A percentile compares a stretch with the other conserved stretches of the same genome.
Evolutionary conservation across 1,140 invertebrate species (phyloP).

Genomic region (Medauroidea extradentata): DNA sequence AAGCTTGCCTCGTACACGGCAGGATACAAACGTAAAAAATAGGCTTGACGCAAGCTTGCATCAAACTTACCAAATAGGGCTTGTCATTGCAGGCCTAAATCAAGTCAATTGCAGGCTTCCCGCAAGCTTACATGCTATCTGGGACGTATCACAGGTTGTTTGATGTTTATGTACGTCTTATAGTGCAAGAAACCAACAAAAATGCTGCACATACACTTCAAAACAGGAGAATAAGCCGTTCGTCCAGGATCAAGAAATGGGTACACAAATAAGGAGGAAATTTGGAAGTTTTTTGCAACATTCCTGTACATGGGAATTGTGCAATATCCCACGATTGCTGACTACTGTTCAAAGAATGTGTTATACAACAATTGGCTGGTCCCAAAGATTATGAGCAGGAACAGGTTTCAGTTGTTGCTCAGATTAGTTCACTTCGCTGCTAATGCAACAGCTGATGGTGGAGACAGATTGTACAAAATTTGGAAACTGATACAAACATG

Average conservation of each 20-base stretch:
- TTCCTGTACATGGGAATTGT: not conserved
- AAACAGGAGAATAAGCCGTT: not conserved
- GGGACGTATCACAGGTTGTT: not conserved
- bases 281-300: not conserved
- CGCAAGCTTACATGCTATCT: too few relatives aligned
- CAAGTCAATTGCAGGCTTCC: too few relatives aligned
- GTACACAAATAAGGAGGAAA: not conserved
- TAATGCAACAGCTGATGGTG: not conserved
- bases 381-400: not conserved
- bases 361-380: not conserved
- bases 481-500: too few relatives aligned
- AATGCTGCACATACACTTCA: not conserved
- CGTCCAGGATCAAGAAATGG: not conserved
- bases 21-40: too few relatives aligned
- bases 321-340: not conserved
- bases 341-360: not conserved
- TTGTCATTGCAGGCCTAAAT: too few relatives aligned
- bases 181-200: not conserved
- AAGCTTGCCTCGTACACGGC: too few relatives aligned
- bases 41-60: too few relatives aligned
- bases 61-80: too few relatives aligned
- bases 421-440: not conserved
- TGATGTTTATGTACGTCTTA: not conserved
- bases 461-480: not conserved
- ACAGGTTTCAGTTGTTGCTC: not conserved